Evolutionary conservation across 2,888 invertebrate species (phyloP).

Genomic region (Hemithea aestivaria): DNA sequence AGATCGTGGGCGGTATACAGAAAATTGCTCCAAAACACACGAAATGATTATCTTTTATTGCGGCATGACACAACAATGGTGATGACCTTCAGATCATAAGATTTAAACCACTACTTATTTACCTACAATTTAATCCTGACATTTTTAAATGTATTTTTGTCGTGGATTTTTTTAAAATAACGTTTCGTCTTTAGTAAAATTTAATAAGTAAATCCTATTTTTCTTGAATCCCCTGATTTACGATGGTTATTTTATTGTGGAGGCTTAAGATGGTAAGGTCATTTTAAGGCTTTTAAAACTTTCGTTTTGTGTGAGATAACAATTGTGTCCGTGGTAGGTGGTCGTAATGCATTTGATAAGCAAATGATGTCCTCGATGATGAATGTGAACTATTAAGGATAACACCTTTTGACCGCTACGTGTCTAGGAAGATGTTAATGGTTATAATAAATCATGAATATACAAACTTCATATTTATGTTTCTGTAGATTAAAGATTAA

Average conservation of each 20-base stretch:
- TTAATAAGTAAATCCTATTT: slow-evolving; percentile 18
- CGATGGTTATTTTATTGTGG: slow-evolving; percentile 16
- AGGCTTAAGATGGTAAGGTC: slow-evolving; percentile 12
- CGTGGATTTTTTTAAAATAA: too few relatives aligned
- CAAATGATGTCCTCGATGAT: slow-evolving; percentile 31
- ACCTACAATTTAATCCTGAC: slow-evolving; percentile 31
- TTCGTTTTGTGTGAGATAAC: slow-evolving; percentile 30
- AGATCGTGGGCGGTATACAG: slow-evolving; percentile 52
- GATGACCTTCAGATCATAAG: slow-evolving; percentile 61
- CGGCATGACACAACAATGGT: slow-evolving; percentile 66
- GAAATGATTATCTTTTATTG: slow-evolving; percentile 67
- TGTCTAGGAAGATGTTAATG: slow-evolving; percentile 11
- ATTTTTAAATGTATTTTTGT: slow-evolving; percentile 30
- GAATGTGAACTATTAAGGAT: slow-evolving; percentile 32
- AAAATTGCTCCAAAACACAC: slow-evolving; percentile 69
- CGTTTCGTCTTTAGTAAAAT: too few relatives aligned
- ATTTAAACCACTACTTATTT: slow-evolving; percentile 49
- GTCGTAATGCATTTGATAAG: slow-evolving; percentile 49
- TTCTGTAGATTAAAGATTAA: too few relatives aligned
- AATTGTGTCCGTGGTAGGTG: slow-evolving; percentile 40
- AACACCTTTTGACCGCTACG: slow-evolving; percentile 19
- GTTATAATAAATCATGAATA: background rate
- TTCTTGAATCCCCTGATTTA: slow-evolving; percentile 26
- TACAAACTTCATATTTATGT: too few relatives aligned
- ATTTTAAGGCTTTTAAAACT: slow-evolving; percentile 24